Conservation (phyloP, 2,113 vertebrate genomes). For the Hydrolagus affinis region DNA sequence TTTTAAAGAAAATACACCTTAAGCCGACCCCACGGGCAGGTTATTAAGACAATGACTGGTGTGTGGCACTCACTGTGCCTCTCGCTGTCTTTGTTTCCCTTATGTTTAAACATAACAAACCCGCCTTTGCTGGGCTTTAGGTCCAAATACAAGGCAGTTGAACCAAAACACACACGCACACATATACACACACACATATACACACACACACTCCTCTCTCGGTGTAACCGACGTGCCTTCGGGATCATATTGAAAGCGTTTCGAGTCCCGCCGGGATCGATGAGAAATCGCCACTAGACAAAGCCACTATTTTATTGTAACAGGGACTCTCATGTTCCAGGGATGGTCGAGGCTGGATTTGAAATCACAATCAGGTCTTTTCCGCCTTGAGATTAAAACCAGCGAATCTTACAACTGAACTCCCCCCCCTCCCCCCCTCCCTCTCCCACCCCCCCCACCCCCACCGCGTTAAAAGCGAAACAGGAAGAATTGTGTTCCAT, state of each 20-base stretch:
- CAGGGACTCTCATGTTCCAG: neutral
- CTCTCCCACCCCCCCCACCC: no score
- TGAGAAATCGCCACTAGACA: slow-evolving; percentile 9
- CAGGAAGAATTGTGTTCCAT: slow-evolving; percentile 31
- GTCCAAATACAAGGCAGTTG: neutral
- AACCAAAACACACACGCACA: neutral
- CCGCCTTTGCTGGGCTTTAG: slow-evolving; percentile 11
- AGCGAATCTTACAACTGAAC: neutral
- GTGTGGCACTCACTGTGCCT: neutral
- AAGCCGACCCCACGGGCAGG: neutral
- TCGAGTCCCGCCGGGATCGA: slow-evolving; percentile 1
- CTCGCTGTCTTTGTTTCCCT: slow-evolving; percentile 28
- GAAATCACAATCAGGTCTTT: neutral
- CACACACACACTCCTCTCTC: neutral
- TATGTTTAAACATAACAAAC: slow-evolving; percentile 20
- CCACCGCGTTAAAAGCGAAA: slow-evolving; percentile 28
- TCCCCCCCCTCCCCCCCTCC: no score
- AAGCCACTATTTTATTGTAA: slow-evolving; percentile 11
- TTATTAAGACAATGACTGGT: neutral
- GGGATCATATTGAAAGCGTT: slow-evolving; percentile 14
- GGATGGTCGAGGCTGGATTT: slow-evolving; percentile 10
- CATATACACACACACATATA: no score
- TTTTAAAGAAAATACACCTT: neutral
- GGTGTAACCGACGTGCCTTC: slow-evolving; percentile 13
- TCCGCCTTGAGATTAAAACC: slow-evolving; percentile 19